Conservation (phyloP, 2,113 vertebrate genomes). For the Cyphomyrus discorhynchus region DNA sequence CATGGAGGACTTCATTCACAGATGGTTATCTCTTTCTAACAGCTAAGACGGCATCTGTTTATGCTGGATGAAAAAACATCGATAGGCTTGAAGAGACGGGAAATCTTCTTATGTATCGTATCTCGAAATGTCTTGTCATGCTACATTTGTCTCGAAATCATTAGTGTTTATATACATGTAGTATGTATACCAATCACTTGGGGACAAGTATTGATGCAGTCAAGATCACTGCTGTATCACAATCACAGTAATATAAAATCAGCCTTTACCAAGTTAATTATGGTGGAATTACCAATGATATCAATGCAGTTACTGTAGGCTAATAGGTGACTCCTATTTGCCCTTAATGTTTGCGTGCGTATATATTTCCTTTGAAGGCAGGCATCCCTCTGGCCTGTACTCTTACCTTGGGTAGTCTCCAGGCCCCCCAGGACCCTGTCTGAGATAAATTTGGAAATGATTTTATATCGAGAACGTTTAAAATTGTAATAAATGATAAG, state of each 20-base stretch:
- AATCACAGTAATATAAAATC: not conserved
- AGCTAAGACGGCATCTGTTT: not conserved
- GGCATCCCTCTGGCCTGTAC: not conserved
- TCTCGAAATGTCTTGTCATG: not conserved
- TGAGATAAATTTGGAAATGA: not conserved
- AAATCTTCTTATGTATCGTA: not conserved
- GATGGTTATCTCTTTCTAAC: not conserved
- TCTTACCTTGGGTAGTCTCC: not conserved
- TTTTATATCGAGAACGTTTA: not conserved
- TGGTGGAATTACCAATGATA: not conserved
- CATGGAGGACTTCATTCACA: not conserved
- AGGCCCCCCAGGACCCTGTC: not conserved
- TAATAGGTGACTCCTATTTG: not conserved
- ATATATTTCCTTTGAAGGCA: not conserved
- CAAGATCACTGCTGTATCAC: not conserved
- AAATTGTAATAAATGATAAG: not conserved
- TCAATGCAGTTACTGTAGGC: not conserved
- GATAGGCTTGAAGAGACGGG: not conserved
- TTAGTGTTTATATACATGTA: not conserved
- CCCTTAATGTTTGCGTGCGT: not conserved
- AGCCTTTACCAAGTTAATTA: not conserved
- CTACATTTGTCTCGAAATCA: not conserved
- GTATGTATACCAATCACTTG: not conserved
- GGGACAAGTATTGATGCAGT: not conserved
- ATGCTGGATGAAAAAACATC: not conserved